Evolutionary conservation across 2,888 invertebrate species (phyloP), one percentile per base, ranked within the genome.

Genomic region (Eumerus sabulonum): DNA sequence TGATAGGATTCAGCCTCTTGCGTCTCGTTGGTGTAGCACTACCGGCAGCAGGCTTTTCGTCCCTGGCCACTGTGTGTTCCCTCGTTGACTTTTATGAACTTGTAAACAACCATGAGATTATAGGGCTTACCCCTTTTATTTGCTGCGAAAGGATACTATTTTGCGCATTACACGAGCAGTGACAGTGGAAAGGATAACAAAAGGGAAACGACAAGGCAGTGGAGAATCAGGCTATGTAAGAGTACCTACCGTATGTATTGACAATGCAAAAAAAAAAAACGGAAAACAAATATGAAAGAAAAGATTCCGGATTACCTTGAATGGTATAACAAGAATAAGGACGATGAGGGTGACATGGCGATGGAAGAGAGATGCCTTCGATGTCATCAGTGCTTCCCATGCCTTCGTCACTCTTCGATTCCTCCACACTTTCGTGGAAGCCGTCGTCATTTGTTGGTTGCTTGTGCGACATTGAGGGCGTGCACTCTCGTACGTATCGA

Each of bases 61-160:
- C 66, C 51, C 63, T 68, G 68, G 74, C 67, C 62, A 81, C 71
- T 79, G 27, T 27, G 27, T 27, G 74, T 82, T 70, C 76, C 83
- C 86, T 87, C 86, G 86, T 86, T 86, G 86, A 86, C 84, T 86
- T 86, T 86, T 87, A 86, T 87, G 87, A 86, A 87, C 87, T 87
- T 87, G 86, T 87, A 86, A 86, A 87, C 86, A 86, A 86, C 82
- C 79, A 79, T 79, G 60, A 79, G 79, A 79, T 79, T 79, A 79
- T 74, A 79, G 79, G 79, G 79, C 57, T 79, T 79, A 79, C 79
- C 79, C 79, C 79, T 79, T 27, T 79, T 79, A 79, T 79, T 79
- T 79, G 79, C 74, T 79, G 74, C 79, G 74, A 79, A 79, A 74
- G 79, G 79, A 79, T 79, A 79, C 79, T 79, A 79, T 79, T 79